Evolutionary conservation across 2,888 invertebrate species (phyloP), one percentile per base, ranked within the genome.

Genomic region (Synanthedon formicaeformis): DNA sequence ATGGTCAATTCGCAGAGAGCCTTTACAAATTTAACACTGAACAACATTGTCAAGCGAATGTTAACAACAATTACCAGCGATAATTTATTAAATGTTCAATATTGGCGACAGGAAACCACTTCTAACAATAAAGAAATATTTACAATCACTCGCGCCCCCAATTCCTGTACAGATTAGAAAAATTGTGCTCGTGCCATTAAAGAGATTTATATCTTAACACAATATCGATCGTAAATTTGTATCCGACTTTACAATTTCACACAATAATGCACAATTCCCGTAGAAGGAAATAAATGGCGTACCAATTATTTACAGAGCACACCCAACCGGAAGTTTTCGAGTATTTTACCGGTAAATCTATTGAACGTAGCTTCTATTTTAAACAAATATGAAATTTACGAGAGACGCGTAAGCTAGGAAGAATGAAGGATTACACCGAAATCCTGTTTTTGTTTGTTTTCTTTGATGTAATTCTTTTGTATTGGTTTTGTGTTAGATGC

Each of bases 361-460:
- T 81, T 77, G 71, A 75, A 69, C 60, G 66, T 62, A 57, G 67
- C 62, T 62, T 71, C 69, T 75, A 74, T 78, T 83, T 83, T 79
- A 81, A 81, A 83, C 81, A 84, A 83, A 82, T 82, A 80, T 73
- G 73, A 67, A 78, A 76, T 71, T 70, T 71, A 75, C 68, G 66
- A 71, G 70, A 65, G 62, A 66, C 71, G 61, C 69, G 66, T 84
- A 79, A 84, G 83, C 79, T 68, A 73, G 56, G 63, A 64, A 79
- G 80, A 81, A 83, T 76, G 60, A 76, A 69, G 77, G 81, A 84
- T 86, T 86, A 85, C 79, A 74, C 58, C 69, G 77, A 81, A 86
- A 87, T 79, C 81, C 79, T 83, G 84, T 86, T 84, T 82, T 86
- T 87, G 85, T 86, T 86, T 87, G 81, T 86, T 84, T 86, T 81